phyloP scores from a whole-genome alignment of 2,888 invertebrate genomes.

The Xestia c-nigrum region DNA sequence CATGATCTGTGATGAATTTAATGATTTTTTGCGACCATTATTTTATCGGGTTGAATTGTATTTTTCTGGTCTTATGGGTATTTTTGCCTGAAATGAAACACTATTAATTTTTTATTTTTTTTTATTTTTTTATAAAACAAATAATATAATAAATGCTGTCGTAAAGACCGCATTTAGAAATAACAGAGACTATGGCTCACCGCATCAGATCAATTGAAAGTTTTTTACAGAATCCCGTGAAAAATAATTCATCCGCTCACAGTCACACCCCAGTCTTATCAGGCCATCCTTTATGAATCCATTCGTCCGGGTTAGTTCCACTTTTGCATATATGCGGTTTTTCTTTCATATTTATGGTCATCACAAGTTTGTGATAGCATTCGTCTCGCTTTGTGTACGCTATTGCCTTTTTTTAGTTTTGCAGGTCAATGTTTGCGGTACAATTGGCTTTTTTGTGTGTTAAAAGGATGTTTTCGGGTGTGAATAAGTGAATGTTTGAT shows the following conservation, averaged over 20 bases:
- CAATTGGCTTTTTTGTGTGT: slow-evolving; percentile 35
- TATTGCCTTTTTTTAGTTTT: slow-evolving; percentile 37
- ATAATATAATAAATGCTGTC: no score
- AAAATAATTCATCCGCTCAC: slow-evolving; percentile 5
- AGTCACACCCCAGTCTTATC: slow-evolving; percentile 41
- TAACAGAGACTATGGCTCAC: not conserved
- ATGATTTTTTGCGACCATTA: no score
- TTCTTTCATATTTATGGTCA: slow-evolving; percentile 63
- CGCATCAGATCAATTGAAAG: not conserved
- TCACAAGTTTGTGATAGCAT: slow-evolving; percentile 54
- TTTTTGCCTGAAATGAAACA: no score
- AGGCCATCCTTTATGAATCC: slow-evolving; percentile 66
- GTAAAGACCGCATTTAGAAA: no score
- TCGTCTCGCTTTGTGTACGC: slow-evolving; percentile 34
- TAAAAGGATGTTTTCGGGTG: slow-evolving; percentile 9
- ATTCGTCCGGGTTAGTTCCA: slow-evolving; percentile 63
- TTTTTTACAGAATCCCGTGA: not conserved
- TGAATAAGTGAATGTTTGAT: slow-evolving; percentile 32
- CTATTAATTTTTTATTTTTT: no score
- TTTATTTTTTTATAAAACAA: no score
- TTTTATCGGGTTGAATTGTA: no score
- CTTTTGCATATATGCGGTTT: slow-evolving; percentile 62
- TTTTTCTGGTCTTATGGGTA: no score
- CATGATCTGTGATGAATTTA: no score
- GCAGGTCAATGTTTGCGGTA: slow-evolving; percentile 17